Percentiles rank a stretch among this genome's conserved stretches.
Conservation (phyloP, 2,888 invertebrate species). For the Coenonympha arcania region DNA sequence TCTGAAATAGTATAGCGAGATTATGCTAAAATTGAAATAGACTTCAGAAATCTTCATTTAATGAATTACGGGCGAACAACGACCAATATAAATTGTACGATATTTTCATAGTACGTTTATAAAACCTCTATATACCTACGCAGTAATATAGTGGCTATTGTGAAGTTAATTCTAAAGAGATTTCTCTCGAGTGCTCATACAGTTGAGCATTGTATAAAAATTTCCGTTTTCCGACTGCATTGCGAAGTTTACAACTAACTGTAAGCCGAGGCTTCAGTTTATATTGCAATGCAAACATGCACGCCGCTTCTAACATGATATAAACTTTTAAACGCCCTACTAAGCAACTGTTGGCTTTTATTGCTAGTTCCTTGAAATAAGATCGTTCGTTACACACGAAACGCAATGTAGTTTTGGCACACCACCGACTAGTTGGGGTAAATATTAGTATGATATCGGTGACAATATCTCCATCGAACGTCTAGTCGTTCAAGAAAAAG, state of each 20-base stretch:
- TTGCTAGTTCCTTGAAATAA: not conserved
- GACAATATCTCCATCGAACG: too few species aligned
- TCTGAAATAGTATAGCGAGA: too few species aligned
- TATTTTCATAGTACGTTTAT: too few species aligned
- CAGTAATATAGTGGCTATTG: not conserved
- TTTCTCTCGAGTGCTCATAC: not conserved
- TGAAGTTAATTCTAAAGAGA: not conserved
- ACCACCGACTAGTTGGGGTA: too few species aligned
- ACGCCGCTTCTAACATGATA: not conserved
- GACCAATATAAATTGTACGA: too few species aligned
- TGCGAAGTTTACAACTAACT: constrained; percentile 1
- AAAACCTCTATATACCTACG: too few species aligned
- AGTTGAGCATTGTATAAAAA: constrained; percentile 1
- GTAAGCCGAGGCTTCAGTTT: constrained; percentile 1
- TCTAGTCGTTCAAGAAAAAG: too few species aligned
- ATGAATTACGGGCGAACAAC: too few species aligned
- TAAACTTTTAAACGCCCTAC: not conserved
- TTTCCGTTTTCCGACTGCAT: constrained; percentile 1
- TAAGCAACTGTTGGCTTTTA: constrained; percentile 1
- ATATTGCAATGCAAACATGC: constrained; percentile 3
- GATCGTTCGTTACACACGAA: not conserved
- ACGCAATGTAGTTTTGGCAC: not conserved
- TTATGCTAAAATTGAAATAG: too few species aligned
- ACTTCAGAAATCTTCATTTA: too few species aligned
- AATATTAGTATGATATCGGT: too few species aligned